These are phyloP conservation scores for Melanerpes aurifrons DNA, from an alignment of 2,113 vertebrate species.

Conservation along the genomic window DNA sequence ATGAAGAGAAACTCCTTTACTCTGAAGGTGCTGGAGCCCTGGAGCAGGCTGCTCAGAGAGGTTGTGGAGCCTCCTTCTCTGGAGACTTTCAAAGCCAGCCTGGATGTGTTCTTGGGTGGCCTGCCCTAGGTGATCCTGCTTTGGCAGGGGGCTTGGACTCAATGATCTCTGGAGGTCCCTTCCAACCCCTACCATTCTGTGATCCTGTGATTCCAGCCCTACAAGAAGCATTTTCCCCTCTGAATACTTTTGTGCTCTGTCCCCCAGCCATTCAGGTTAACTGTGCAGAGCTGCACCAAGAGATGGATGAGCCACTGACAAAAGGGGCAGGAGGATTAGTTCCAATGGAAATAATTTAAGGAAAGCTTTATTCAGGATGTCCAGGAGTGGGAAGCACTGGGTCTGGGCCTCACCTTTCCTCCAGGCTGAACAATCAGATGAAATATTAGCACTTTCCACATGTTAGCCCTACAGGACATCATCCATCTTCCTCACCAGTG, in stretches of 20 bases:
- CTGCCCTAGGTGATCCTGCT: too few species aligned
- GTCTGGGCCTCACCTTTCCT: slow-evolving; percentile 27
- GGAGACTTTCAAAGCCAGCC: too few species aligned
- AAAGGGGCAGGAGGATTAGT: slow-evolving; percentile 51
- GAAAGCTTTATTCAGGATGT: slow-evolving; percentile 56
- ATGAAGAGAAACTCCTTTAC: too few species aligned
- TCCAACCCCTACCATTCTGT: too few species aligned
- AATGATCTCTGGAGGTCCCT: too few species aligned
- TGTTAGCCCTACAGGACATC: slow-evolving; percentile 44
- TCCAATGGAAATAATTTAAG: slow-evolving; percentile 60
- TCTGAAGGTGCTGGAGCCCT: too few species aligned
- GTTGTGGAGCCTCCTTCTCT: too few species aligned
- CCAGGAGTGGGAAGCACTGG: slow-evolving; percentile 15
- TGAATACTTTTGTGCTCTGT: neutral
- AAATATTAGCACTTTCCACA: slow-evolving; percentile 56
- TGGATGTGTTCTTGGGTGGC: too few species aligned
- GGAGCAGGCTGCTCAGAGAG: too few species aligned
- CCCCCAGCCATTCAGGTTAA: neutral
- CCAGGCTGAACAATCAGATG: neutral
- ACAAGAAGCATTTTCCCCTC: neutral
- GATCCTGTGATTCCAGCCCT: neutral
- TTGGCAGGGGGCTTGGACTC: too few species aligned
- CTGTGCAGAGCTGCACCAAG: neutral
- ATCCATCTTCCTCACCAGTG: slow-evolving; percentile 56
- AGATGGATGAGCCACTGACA: slow-evolving; percentile 53